These are phyloP conservation scores for Agrotis exclamationis DNA, from an alignment of 2,888 invertebrate genomes.

Conservation along the genomic window DNA sequence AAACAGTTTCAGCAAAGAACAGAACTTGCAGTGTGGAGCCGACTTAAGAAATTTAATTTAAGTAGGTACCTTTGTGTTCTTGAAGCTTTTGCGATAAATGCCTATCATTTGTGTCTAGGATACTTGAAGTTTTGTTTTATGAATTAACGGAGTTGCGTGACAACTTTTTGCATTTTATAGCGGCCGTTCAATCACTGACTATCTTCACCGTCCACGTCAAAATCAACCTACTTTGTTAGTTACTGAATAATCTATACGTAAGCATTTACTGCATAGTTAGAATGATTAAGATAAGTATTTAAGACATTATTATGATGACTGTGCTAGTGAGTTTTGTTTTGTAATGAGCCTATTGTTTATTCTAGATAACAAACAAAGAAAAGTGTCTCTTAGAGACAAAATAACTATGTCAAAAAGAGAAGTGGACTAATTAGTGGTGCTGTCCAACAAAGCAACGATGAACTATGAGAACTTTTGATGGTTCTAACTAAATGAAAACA, in stretches of 20 bases:
- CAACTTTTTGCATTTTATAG: conserved; percentile 30
- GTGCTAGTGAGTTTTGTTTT: conserved; percentile 14
- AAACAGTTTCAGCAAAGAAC: conserved; percentile 30
- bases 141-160: conserved; percentile 23
- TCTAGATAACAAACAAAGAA: background rate
- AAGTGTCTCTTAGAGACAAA: conserved; percentile 26
- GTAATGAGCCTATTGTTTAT: conserved; percentile 2
- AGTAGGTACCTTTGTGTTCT: conserved; percentile 13
- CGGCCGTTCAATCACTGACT: conserved; percentile 38
- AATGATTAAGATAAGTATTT: conserved; percentile 21
- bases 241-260: conserved; percentile 25
- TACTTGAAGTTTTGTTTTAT: conserved; percentile 22
- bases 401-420: conserved; percentile 13
- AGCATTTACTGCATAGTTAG: background rate
- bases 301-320: conserved; percentile 1
- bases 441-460: conserved; percentile 35
- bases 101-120: conserved; percentile 19
- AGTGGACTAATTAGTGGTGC: conserved; percentile 29
- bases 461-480: conserved; percentile 20
- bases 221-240: conserved; percentile 14
- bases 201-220: conserved; percentile 15
- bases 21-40: conserved; percentile 14
- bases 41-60: conserved; percentile 25
- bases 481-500: conserved; percentile 37
- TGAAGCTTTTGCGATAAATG: conserved; percentile 21